phyloP scores from a whole-genome alignment of 2,797 vertebrate genomes.

The Trichosurus vulpecula region DNA sequence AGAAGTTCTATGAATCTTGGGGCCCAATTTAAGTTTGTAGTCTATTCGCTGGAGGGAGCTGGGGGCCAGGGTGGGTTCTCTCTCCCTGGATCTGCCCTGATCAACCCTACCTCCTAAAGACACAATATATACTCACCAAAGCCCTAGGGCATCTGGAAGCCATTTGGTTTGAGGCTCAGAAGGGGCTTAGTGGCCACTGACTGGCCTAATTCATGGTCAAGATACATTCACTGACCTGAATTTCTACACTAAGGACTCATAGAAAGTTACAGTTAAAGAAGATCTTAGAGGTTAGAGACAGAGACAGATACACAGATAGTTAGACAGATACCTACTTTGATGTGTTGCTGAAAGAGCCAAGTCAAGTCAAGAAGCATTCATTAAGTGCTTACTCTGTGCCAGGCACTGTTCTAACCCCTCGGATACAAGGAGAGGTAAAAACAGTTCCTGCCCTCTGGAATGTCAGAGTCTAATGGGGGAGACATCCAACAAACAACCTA shows the following conservation, averaged over 20 bases:
- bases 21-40: background rate
- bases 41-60: background rate
- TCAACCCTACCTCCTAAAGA: background rate
- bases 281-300: background rate
- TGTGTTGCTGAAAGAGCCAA: too few relatives aligned
- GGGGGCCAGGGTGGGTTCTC: background rate
- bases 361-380: too few relatives aligned
- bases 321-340: too few relatives aligned
- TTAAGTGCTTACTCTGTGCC: too few relatives aligned
- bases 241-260: background rate
- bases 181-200: background rate
- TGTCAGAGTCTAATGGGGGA: too few relatives aligned
- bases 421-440: too few relatives aligned
- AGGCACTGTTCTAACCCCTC: too few relatives aligned
- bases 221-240: background rate
- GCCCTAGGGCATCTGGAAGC: background rate
- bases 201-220: background rate
- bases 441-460: too few relatives aligned
- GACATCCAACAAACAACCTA: too few relatives aligned
- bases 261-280: background rate
- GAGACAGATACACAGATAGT: background rate
- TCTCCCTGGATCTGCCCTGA: background rate
- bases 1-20: background rate
- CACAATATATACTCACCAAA: background rate
- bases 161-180: background rate